Percentiles rank a stretch among this genome's conserved stretches.
Evolutionary conservation across 1,140 invertebrate genomes (phyloP).

Genomic region (Pogonus chalceus): DNA sequence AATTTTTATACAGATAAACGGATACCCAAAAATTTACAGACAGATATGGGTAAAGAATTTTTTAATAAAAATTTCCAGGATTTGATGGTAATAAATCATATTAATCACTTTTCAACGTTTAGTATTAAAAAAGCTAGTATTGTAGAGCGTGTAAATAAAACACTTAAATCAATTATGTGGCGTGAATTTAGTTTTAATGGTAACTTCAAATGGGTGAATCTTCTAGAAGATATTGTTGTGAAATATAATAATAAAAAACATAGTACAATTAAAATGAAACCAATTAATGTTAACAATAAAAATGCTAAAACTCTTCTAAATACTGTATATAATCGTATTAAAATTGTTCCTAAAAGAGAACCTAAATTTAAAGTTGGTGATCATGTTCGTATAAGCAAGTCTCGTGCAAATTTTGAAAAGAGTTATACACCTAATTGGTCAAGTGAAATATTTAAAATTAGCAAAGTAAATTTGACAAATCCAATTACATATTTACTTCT

Average conservation of each 20-base stretch:
- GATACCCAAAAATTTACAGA: conserved; percentile 19
- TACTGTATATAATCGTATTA: conserved; percentile 18
- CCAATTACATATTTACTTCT: conserved; percentile 14
- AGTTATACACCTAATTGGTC: conserved; percentile 26
- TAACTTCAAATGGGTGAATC: conserved; percentile 26
- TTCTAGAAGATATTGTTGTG: conserved; percentile 27
- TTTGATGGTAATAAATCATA: conserved; percentile 24
- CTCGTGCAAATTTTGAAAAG: conserved; percentile 22
- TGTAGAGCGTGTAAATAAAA: conserved; percentile 35
- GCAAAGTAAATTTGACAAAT: conserved; percentile 15
- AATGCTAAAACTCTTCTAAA: conserved; percentile 16
- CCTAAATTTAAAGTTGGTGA: conserved; percentile 27
- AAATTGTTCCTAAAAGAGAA: conserved; percentile 13
- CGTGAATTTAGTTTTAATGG: conserved; percentile 30
- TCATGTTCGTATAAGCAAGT: conserved; percentile 24
- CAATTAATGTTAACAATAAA: conserved; percentile 20
- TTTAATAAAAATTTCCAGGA: conserved; percentile 23
- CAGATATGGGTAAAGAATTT: conserved; percentile 32
- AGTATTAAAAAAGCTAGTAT: conserved; percentile 31
- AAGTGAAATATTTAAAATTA: conserved; percentile 25
- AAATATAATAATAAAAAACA: conserved; percentile 33
- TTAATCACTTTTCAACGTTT: conserved; percentile 32
- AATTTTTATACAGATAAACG: conserved; percentile 15
- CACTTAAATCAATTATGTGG: conserved; percentile 32
- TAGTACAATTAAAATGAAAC: conserved; percentile 29